Conservation (phyloP, 2,113 vertebrate genomes). For the Halichoeres trimaculatus region DNA sequence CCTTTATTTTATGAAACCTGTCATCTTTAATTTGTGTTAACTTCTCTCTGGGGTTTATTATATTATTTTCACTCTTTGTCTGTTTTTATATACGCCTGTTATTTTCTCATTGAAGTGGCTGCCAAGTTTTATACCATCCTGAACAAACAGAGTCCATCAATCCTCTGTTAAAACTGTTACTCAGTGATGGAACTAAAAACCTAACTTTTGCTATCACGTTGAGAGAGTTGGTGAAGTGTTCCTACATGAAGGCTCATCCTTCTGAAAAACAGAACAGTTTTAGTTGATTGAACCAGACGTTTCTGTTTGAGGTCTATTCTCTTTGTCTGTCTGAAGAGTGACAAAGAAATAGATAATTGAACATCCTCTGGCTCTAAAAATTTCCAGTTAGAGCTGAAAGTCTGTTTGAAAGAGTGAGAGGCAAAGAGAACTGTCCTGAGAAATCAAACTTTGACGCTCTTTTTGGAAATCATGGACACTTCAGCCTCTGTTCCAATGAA, state of each 20-base stretch:
- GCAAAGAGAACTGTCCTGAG: too few species aligned
- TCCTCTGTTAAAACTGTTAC: neutral
- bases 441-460: too few species aligned
- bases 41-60: neutral
- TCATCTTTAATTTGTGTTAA: neutral
- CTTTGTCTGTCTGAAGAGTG: too few species aligned
- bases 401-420: too few species aligned
- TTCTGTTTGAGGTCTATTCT: neutral
- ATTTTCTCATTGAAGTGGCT: neutral
- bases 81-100: neutral
- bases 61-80: neutral
- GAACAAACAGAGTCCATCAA: neutral
- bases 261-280: neutral
- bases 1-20: neutral
- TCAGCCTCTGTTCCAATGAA: too few species aligned
- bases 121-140: neutral
- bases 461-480: too few species aligned
- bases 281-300: neutral
- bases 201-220: neutral
- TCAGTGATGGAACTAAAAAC: neutral
- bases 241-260: neutral
- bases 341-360: too few species aligned
- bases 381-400: too few species aligned
- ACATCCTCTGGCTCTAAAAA: too few species aligned
- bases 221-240: neutral